Conservation (phyloP, 1,140 invertebrate genomes). For the Catajapyx aquilonaris region DNA sequence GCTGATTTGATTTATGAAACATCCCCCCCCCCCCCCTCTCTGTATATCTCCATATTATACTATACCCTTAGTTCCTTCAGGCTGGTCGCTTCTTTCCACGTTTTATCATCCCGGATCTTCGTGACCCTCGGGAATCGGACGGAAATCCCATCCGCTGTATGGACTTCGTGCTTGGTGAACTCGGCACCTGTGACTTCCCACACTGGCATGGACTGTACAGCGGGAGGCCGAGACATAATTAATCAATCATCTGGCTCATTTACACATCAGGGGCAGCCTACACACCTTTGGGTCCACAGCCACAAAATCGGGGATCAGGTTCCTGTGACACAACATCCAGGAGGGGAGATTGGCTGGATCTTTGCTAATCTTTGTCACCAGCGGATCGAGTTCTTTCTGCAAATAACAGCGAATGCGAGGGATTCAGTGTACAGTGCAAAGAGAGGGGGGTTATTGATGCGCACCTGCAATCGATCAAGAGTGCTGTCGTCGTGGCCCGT, state of each 20-base stretch:
- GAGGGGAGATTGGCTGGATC: constrained; percentile 43
- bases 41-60: background rate
- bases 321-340: constrained; percentile 65
- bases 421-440: too few species aligned
- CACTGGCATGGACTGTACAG: constrained; percentile 58
- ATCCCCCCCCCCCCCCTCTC: background rate
- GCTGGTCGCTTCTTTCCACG: constrained; percentile 60
- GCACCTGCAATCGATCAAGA: constrained; percentile 45
- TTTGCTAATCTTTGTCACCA: constrained; percentile 61
- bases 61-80: constrained; percentile 38
- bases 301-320: constrained; percentile 73
- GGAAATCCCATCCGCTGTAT: constrained; percentile 78
- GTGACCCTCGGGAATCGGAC: constrained; percentile 81
- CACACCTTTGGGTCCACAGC: constrained; percentile 49
- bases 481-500: constrained; percentile 70
- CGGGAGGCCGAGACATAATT: too few species aligned
- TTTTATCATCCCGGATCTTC: constrained; percentile 59
- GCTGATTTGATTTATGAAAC: background rate
- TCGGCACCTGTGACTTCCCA: constrained; percentile 91
- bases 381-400: constrained; percentile 32
- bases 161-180: constrained; percentile 64
- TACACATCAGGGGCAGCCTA: background rate
- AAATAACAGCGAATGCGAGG: constrained; percentile 4
- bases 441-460: too few species aligned
- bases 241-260: constrained; percentile 2